Evolutionary conservation across 2,888 invertebrate species (phyloP).

Genomic region (Melinopterus prodromus): DNA sequence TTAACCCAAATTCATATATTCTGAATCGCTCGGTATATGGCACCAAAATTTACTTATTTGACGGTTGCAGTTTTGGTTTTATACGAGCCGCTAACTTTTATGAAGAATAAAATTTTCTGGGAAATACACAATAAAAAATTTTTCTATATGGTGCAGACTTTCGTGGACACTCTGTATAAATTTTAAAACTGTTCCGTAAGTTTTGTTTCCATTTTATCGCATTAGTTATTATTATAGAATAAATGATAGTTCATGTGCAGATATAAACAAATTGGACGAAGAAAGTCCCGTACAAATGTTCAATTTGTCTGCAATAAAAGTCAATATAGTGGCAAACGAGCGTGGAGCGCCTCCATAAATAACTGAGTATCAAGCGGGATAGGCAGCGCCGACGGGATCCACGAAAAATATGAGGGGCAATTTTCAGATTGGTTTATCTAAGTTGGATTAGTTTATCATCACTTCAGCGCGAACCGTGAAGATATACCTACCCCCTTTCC

Average conservation of each 20-base stretch:
- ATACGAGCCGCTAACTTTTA: too few relatives aligned
- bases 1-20: too few relatives aligned
- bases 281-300: neutral
- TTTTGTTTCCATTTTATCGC: too few relatives aligned
- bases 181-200: too few relatives aligned
- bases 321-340: constrained; percentile 10
- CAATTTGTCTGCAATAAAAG: constrained; percentile 25
- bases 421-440: constrained; percentile 45
- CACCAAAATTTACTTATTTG: too few relatives aligned
- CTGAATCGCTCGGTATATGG: too few relatives aligned
- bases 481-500: constrained; percentile 32
- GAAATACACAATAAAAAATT: too few relatives aligned
- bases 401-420: constrained; percentile 38
- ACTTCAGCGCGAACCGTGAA: constrained; percentile 42
- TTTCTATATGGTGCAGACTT: too few relatives aligned
- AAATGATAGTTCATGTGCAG: neutral
- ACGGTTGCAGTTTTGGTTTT: too few relatives aligned
- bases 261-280: neutral
- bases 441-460: constrained; percentile 51
- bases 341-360: constrained; percentile 16
- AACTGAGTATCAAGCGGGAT: constrained; percentile 6
- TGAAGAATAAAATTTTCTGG: too few relatives aligned
- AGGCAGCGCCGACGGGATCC: constrained; percentile 17
- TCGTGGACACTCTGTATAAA: too few relatives aligned
- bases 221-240: too few relatives aligned